These are phyloP conservation scores for Incurvaria masculella DNA, from an alignment of 2,888 invertebrate species.

Conservation along the genomic window DNA sequence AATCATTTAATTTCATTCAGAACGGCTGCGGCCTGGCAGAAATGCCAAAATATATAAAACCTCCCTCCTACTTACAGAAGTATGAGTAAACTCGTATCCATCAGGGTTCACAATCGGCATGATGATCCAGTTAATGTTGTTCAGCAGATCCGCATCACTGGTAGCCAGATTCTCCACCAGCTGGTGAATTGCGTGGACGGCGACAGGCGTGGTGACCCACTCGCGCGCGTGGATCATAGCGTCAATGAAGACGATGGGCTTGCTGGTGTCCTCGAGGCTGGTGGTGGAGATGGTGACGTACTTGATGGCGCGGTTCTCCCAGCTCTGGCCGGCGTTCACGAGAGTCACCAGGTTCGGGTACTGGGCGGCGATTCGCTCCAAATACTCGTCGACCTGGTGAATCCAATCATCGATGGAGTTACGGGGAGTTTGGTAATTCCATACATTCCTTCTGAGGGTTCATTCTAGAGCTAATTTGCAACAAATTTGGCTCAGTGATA, in stretches of 20 bases:
- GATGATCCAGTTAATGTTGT: constrained; percentile 52
- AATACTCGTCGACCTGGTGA: constrained; percentile 35
- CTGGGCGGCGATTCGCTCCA: constrained; percentile 27
- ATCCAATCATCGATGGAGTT: too few relatives aligned
- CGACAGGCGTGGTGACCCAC: constrained; percentile 53
- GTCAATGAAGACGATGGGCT: constrained; percentile 36
- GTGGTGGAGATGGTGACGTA: constrained; percentile 51
- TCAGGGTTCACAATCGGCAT: constrained; percentile 62
- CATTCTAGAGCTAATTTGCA: too few relatives aligned
- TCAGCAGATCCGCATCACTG: constrained; percentile 28
- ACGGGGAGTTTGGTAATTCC: too few relatives aligned
- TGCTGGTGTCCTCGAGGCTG: constrained; percentile 20
- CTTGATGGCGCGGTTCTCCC: constrained; percentile 46
- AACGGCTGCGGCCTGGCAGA: too few relatives aligned
- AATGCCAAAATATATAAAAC: too few relatives aligned
- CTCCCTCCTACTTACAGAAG: constrained; percentile 31
- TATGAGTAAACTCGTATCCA: constrained; percentile 63
- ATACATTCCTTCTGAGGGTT: too few relatives aligned
- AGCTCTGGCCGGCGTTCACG: constrained; percentile 44
- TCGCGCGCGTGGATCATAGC: constrained; percentile 55
- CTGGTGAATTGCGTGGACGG: constrained; percentile 46
- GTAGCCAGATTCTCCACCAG: constrained; percentile 31
- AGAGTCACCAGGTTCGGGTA: constrained; percentile 44
- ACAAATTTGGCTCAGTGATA: too few relatives aligned
- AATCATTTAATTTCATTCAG: too few relatives aligned